Evolutionary conservation across 2,888 invertebrate species (phyloP).

Genomic region (Portevinia maculata): DNA sequence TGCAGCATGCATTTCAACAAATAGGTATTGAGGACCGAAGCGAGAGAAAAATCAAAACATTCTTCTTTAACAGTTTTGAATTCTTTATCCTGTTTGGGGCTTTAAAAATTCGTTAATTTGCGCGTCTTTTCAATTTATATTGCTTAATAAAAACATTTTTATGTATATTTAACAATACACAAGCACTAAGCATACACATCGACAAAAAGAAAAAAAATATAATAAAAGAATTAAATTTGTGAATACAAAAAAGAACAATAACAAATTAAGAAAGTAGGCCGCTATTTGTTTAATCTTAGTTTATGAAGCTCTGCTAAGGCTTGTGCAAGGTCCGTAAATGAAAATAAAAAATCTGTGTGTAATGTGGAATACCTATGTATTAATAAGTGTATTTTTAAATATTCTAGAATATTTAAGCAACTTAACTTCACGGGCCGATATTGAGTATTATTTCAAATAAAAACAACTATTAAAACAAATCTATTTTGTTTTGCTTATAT

Average conservation of each 20-base stretch:
- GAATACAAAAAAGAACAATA: slow-evolving; percentile 11
- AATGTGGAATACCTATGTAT: slow-evolving; percentile 52
- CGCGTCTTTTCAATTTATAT: slow-evolving; percentile 25
- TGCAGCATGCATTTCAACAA: slow-evolving; percentile 45
- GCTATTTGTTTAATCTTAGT: background rate
- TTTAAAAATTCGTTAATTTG: too few species aligned
- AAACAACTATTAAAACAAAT: slow-evolving; percentile 41
- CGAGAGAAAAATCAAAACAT: slow-evolving; percentile 17
- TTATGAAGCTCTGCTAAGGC: slow-evolving; percentile 22
- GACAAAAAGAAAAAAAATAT: slow-evolving; percentile 1
- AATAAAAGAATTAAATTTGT: slow-evolving; percentile 11
- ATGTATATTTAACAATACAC: slow-evolving; percentile 26
- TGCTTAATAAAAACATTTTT: background rate
- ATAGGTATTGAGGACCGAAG: slow-evolving; percentile 19
- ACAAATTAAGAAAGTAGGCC: slow-evolving; percentile 33
- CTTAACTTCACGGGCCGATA: slow-evolving; percentile 56
- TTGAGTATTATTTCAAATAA: slow-evolving; percentile 15
- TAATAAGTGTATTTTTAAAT: slow-evolving; percentile 41
- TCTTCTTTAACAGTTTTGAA: too few species aligned
- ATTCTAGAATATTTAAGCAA: slow-evolving; percentile 30
- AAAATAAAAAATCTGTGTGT: slow-evolving; percentile 33
- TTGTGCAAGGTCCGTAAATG: slow-evolving; percentile 46
- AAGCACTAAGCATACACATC: slow-evolving; percentile 41
- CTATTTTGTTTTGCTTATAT: slow-evolving; percentile 52
- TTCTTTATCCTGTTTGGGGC: too few species aligned